Evolutionary conservation across 2,797 vertebrate genomes (phyloP), one percentile per base, ranked within the genome.

Genomic region (Syndactyla subalaris): DNA sequence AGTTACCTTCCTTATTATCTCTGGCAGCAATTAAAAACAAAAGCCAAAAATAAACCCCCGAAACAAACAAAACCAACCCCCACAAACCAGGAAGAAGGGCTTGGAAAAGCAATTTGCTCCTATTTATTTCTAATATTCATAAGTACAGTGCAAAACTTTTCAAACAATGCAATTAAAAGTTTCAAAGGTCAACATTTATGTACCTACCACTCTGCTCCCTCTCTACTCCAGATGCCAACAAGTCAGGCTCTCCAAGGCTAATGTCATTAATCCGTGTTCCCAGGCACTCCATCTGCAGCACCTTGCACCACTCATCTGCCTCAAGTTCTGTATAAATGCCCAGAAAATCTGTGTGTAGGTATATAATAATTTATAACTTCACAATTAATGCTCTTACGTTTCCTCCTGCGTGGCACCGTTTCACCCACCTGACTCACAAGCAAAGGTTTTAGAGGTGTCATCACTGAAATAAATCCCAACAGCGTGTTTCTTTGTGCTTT

Each of bases 271-370:
- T 95, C 18, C 97, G 95, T 0, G 97, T 97, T 80, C 98, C 98
- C 72, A 98, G 97, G 48, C 98, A 98, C 87, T 98, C 98, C 94
- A 97, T 97, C 87, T 98, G 98, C 93, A 98, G 97, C 38, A 98
- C 98, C 93, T 98, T 98, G 93, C 98, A 98, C 98, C 98, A 98
- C n/a, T 98, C 98, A 29, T 98, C 98, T 8, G 98, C 98, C 95
- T 98, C 98, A 5, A 98, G 97, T 32, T 98, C 98, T 98, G 96
- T 18, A 41, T 62, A 93, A 97, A 97, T 2, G 62, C 51, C 96
- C 97, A 94, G 32, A 95, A 97, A 94, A 86, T 95, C 85, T 86
- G n/a, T 12, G 34, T 59, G 73, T 89, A 21, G 38, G 85, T 95
- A 74, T 51, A 29, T 43, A 36, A 27, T 7, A 36, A 9, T 49